Evolutionary conservation across 2,797 vertebrate species (phyloP).

Genomic region (Dicrostonyx torquatus): DNA sequence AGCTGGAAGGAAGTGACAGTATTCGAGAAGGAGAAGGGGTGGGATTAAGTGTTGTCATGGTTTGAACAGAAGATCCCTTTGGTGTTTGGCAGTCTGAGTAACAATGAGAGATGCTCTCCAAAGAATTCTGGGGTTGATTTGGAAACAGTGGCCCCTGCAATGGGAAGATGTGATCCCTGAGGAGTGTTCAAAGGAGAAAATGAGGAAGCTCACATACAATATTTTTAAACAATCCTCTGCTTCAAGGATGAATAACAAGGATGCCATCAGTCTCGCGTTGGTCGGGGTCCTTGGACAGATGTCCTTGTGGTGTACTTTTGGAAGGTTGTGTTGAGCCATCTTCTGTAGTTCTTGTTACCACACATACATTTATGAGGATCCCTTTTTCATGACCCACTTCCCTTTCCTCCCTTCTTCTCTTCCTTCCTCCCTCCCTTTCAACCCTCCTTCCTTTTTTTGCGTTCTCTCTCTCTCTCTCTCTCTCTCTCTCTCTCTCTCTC

Average conservation of each 20-base stretch:
- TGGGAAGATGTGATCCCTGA: neutral
- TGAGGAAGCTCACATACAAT: neutral
- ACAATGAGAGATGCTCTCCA: neutral
- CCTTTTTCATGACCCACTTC: neutral
- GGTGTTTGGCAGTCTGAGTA: neutral
- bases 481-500: neutral
- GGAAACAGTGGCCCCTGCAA: neutral
- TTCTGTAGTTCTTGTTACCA: neutral
- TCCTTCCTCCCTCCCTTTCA: neutral
- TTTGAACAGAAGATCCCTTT: neutral
- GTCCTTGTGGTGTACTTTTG: neutral
- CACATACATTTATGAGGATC: neutral
- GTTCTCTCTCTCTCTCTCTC: accelerated
- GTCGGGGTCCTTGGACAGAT: neutral
- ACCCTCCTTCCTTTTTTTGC: neutral
- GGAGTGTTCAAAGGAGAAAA: neutral
- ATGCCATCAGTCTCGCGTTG: neutral
- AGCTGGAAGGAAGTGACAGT: neutral
- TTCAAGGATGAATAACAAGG: neutral
- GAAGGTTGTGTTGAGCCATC: neutral
- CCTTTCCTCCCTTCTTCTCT: too few relatives aligned
- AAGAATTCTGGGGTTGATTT: neutral
- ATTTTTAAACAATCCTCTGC: neutral
- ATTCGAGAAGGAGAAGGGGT: neutral
- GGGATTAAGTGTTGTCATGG: neutral